These are phyloP conservation scores for Copidosoma aretas DNA, from an alignment of 2,888 invertebrate species.

Conservation along the genomic window DNA sequence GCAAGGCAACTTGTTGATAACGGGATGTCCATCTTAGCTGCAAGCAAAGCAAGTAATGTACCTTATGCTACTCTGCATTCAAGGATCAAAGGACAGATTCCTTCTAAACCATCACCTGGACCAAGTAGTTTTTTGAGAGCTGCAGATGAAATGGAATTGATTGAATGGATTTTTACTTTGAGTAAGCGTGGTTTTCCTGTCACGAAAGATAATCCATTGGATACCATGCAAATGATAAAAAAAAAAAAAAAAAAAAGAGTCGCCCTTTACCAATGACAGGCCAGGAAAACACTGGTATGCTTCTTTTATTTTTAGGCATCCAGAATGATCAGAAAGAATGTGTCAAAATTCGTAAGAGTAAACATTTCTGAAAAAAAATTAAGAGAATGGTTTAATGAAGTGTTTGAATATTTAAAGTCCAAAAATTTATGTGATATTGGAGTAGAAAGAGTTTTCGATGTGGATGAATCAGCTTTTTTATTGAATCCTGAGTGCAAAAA, in stretches of 20 bases:
- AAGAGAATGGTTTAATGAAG: slow-evolving; percentile 46
- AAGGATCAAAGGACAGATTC: too few species aligned
- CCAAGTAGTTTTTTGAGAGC: neutral
- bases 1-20: too few species aligned
- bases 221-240: slow-evolving; percentile 24
- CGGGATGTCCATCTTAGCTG: too few species aligned
- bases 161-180: slow-evolving; percentile 34
- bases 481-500: slow-evolving; percentile 47
- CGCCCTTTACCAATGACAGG: slow-evolving; percentile 37
- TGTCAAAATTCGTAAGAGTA: slow-evolving; percentile 48
- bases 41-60: too few species aligned
- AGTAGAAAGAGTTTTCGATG: slow-evolving; percentile 48
- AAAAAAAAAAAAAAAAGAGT: slow-evolving; percentile 24
- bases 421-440: slow-evolving; percentile 43
- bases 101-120: too few species aligned
- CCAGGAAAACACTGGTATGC: slow-evolving; percentile 41
- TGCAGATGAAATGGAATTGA: slow-evolving; percentile 35
- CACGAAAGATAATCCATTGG: slow-evolving; percentile 28
- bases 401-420: slow-evolving; percentile 42
- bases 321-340: slow-evolving; percentile 40
- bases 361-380: slow-evolving; percentile 46
- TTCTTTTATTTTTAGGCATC: slow-evolving; percentile 40
- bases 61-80: too few species aligned
- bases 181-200: slow-evolving; percentile 32
- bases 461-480: slow-evolving; percentile 41